A percentile compares a stretch with the other conserved stretches of the same genome.
Conservation (phyloP, 2,113 vertebrate genomes). For the Poeciliopsis prolifica region DNA sequence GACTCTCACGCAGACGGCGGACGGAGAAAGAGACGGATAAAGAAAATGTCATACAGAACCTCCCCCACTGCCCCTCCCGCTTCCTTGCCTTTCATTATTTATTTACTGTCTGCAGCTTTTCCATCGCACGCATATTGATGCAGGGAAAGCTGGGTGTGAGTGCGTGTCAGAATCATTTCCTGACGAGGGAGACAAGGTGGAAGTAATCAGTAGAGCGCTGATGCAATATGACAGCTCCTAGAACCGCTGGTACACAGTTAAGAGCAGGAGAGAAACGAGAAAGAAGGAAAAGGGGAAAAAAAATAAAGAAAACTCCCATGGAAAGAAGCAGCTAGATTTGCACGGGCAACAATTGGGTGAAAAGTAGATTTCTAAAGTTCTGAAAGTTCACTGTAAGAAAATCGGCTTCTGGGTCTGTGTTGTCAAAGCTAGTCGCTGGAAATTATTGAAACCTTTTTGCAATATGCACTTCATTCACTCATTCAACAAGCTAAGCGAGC, state of each 20-base stretch:
- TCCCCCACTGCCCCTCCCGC: constrained; percentile 41
- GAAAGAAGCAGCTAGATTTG: constrained; percentile 65
- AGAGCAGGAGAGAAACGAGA: constrained; percentile 69
- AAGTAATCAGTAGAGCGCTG: constrained; percentile 84
- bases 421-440: constrained; percentile 47
- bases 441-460: constrained; percentile 2
- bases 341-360: constrained; percentile 62
- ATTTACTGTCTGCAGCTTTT: constrained; percentile 82
- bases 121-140: constrained; percentile 82
- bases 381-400: constrained; percentile 64
- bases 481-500: constrained; percentile 16
- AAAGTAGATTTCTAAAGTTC: constrained; percentile 70
- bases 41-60: constrained; percentile 55
- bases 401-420: constrained; percentile 47
- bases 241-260: constrained; percentile 78
- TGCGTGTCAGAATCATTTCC: constrained; percentile 84
- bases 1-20: constrained; percentile 51
- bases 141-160: constrained; percentile 79
- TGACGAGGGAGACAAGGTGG: constrained; percentile 84
- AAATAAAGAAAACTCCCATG: constrained; percentile 47
- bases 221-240: constrained; percentile 82
- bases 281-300: constrained; percentile 39
- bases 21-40: constrained; percentile 59
- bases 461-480: neutral
- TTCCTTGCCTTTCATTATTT: constrained; percentile 81